These are phyloP conservation scores for Poicephalus meyeri DNA, from an alignment of 2,113 vertebrate species.

Conservation along the genomic window DNA sequence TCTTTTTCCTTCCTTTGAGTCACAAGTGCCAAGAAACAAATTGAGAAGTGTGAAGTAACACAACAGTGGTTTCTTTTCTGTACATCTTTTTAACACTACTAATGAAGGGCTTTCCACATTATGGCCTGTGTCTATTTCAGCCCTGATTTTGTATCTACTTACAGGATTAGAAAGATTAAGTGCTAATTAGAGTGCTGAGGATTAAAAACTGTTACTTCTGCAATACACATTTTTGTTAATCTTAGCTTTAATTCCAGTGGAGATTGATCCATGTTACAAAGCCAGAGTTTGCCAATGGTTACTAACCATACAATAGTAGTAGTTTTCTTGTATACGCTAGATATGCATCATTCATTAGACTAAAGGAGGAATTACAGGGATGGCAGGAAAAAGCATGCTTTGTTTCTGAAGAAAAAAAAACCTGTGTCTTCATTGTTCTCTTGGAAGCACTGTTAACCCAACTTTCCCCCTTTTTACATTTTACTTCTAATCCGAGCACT, in stretches of 20 bases:
- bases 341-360: background rate
- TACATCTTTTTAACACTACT: background rate
- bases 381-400: background rate
- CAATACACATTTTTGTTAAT: slow-evolving; percentile 50
- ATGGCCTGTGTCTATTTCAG: slow-evolving; percentile 12
- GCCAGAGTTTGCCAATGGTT: slow-evolving; percentile 10
- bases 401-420: slow-evolving; percentile 5
- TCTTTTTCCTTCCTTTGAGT: background rate
- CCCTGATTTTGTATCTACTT: slow-evolving; percentile 42
- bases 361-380: background rate
- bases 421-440: background rate
- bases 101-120: slow-evolving; percentile 23
- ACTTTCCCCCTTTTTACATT: background rate
- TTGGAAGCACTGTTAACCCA: background rate
- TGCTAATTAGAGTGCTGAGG: slow-evolving; percentile 27
- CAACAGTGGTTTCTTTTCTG: background rate
- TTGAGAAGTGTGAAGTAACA: background rate
- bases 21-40: background rate
- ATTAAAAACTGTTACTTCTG: slow-evolving; percentile 40
- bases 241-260: slow-evolving; percentile 26
- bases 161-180: slow-evolving; percentile 52
- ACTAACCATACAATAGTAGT: background rate
- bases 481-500: background rate
- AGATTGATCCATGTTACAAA: slow-evolving; percentile 17
- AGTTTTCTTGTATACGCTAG: background rate